These are phyloP conservation scores for Cosmorhoe ocellata DNA, from an alignment of 2,888 invertebrate species.

Conservation along the genomic window DNA sequence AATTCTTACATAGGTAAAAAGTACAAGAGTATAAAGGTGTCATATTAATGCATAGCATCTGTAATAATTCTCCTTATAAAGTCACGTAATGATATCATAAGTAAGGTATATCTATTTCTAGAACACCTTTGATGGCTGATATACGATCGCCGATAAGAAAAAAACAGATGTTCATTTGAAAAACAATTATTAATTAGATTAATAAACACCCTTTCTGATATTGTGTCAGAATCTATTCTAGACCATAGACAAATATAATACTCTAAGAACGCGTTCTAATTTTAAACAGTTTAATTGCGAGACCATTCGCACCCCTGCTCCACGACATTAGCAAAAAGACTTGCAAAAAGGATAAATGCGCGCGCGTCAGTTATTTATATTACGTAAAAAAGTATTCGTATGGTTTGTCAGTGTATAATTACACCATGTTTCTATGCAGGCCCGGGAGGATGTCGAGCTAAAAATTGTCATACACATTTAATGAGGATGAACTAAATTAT, in stretches of 20 bases:
- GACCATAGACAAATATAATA: conserved; percentile 7
- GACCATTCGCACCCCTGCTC: conserved; percentile 15
- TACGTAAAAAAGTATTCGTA: conserved; percentile 22
- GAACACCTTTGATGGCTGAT: conserved; percentile 24
- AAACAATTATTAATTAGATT: conserved; percentile 3
- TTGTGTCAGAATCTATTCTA: conserved; percentile 4
- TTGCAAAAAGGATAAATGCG: conserved; percentile 19
- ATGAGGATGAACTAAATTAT: conserved; percentile 78
- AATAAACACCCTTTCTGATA: conserved; percentile 13
- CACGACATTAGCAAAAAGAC: conserved; percentile 17
- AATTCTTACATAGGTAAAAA: conserved; percentile 4
- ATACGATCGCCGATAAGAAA: conserved; percentile 5
- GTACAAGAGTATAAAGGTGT: conserved; percentile 10
- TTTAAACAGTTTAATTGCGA: conserved; percentile 14
- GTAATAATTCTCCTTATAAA: conserved; percentile 18
- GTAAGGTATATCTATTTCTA: conserved; percentile 13
- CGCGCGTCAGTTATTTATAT: conserved; percentile 27
- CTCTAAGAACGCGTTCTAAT: conserved; percentile 12
- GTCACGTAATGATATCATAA: conserved; percentile 18
- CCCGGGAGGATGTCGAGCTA: conserved; percentile 67
- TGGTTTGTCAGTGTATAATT: conserved; percentile 39
- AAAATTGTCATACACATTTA: conserved; percentile 67
- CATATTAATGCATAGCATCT: conserved; percentile 16
- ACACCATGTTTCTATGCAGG: conserved; percentile 46
- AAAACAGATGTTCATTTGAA: conserved; percentile 7